Base-by-base conservation (phyloP, 2,113 vertebrate species). In the Otolemur garnettii region DNA sequence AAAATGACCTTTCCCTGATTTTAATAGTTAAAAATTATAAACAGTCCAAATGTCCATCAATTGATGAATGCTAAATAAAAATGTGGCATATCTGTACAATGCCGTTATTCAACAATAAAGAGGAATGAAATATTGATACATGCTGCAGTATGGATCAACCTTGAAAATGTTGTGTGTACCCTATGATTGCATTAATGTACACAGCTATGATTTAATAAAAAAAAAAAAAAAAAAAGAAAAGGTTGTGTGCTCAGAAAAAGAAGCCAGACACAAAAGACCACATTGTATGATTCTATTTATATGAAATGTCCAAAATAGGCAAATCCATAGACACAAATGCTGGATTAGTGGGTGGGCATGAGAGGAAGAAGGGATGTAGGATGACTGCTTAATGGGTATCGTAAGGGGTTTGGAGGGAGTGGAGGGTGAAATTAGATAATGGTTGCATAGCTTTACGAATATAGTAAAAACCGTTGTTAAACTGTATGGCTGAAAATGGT, bases 1-100 rank as follows among this genome's bases (percentile, higher is more conserved):
- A 95, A 75, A 81, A 68, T 80, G 72, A 66, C 62, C 50, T 62
- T 87, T 72, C n/a, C 55, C 69, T 68, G 42, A 87, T 88, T 88
- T 69, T 74, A 66, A 45, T 90, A 55, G 53, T 79, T 12, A 79
- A 72, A 84, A 66, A 33, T 75, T 81, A 50, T 50, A 19, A 80
- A 66, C 33, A 80, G 35, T 30, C 38, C 50, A 87, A 17, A 45
- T 77, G 38, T 94, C 80, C 12, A 28, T 79, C 28, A 22, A 10
- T 38, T 60, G 7, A 59, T 88, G 35, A 87, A 50, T 72, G 55
- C 62, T 77, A 55, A 77, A 30, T 22, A 91, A 71, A 71, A 64
- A 72, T 62, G 35, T 69, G 71, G 28, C 71, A 12, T 62, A 33
- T 33, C 59, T 66, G 74, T n/a, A 42, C 13, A 64, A 7, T 71